Evolutionary conservation across 2,797 vertebrate genomes (phyloP), one percentile per base, ranked within the genome.

Genomic region (Emys orbicularis): DNA sequence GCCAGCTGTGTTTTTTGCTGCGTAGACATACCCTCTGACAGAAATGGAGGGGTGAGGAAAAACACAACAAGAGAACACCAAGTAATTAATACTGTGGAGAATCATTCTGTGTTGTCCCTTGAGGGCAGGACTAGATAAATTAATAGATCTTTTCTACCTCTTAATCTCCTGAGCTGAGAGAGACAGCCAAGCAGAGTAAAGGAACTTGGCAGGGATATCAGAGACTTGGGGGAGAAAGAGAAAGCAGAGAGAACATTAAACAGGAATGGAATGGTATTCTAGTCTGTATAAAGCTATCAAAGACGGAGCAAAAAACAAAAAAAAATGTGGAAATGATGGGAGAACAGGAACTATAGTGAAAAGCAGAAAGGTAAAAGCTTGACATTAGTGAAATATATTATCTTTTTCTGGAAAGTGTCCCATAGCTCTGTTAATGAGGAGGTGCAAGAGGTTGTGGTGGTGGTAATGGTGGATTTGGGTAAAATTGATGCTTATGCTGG

Each of bases 341-440:
- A 85, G 37, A 84, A 90, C 83, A 87, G 7, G 3, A 6, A 3
- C 44, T 85, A 8, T 29, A 27, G 25, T 57, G 0, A 76, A 81
- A 84, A 8, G 81, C 12, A 68, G 59, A 59, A 90, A 56, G 65
- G 11, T 11, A 81, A 19, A 27, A 37, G 3, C 15, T 44, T 1
- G 86, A 3, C 3, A 3, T 2, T 84, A 10, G 1, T 1, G 34
- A 76, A 57, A 12, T n/a, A 11, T 18, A 0, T 23, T 13, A 21
- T 47, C 29, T 83, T 12, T 21, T 82, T 61, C 4, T 50, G 27
- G 41, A 87, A 8, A 16, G 3, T 34, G 49, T 61, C 76, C 29
- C 65, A 6, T 12, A 59, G 57, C 49, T 27, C 31, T n/a, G 53
- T 27, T 65, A 34, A 5, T 92, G 57, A 61, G 18, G 0, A 0